A percentile compares a stretch with the other conserved stretches of the same genome.
These are phyloP conservation scores for Drosophila suzukii DNA, from an alignment of 1,140 invertebrate species.

Conservation along the genomic window DNA sequence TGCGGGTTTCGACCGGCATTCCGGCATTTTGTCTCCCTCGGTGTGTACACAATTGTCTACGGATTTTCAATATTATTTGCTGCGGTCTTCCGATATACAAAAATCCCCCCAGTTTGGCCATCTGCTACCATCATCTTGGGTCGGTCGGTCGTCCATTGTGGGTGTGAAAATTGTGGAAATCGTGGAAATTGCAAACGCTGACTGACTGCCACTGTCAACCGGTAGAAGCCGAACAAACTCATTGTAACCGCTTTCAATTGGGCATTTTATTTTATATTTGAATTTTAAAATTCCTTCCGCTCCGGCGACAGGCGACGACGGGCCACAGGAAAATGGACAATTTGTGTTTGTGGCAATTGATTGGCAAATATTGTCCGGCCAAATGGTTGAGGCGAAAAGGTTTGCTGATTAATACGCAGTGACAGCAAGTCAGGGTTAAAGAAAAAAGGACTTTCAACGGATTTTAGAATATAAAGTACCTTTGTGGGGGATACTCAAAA, in stretches of 20 bases:
- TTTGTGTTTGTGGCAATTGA: slow-evolving; percentile 84
- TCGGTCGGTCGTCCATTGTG: slow-evolving; percentile 57
- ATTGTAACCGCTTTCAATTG: slow-evolving; percentile 81
- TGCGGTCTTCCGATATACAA: slow-evolving; percentile 66
- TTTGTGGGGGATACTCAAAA: background rate
- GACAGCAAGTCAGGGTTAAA: slow-evolving; percentile 60
- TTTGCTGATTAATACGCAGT: slow-evolving; percentile 74
- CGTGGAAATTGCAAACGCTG: slow-evolving; percentile 38
- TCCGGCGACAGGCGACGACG: slow-evolving; percentile 53
- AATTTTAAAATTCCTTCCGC: slow-evolving; percentile 84
- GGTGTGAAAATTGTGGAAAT: slow-evolving; percentile 40
- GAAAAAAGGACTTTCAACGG: background rate
- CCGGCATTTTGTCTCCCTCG: slow-evolving; percentile 41
- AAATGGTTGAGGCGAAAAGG: slow-evolving; percentile 69
- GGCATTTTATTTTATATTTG: slow-evolving; percentile 84
- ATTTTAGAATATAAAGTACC: slow-evolving; percentile 1
- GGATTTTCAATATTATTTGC: slow-evolving; percentile 82
- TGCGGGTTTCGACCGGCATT: slow-evolving; percentile 56
- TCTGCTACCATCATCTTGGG: slow-evolving; percentile 62
- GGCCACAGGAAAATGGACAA: slow-evolving; percentile 83
- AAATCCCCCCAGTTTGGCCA: slow-evolving; percentile 21
- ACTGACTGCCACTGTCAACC: slow-evolving; percentile 43
- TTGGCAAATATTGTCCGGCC: slow-evolving; percentile 82
- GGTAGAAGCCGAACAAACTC: slow-evolving; percentile 47
- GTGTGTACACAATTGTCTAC: slow-evolving; percentile 77